phyloP scores from a whole-genome alignment of 2,888 invertebrate species.

The Callosobruchus maculatus region DNA sequence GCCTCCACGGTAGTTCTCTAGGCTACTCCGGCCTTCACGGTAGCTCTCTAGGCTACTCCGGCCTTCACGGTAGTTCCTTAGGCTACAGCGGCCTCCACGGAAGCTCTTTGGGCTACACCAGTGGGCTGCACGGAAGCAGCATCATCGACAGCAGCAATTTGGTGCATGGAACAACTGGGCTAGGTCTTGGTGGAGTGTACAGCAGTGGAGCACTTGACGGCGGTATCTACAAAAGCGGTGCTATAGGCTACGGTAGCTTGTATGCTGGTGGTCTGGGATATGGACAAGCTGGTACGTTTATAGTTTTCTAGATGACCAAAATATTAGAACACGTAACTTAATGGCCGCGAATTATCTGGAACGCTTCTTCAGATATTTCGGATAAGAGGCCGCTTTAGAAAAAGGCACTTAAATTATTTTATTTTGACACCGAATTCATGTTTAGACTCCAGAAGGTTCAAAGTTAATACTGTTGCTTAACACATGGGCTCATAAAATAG shows the following conservation, averaged over 20 bases:
- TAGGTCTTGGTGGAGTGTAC: background rate
- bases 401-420: too few relatives aligned
- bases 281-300: too few relatives aligned
- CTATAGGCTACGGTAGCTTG: background rate
- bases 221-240: background rate
- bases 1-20: background rate
- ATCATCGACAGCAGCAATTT: too few relatives aligned
- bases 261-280: conserved; percentile 1
- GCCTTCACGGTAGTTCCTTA: background rate
- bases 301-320: too few relatives aligned
- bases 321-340: too few relatives aligned
- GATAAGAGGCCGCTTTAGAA: too few relatives aligned
- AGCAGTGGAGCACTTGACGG: background rate
- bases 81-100: conserved; percentile 1
- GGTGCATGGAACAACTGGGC: background rate
- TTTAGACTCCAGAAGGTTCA: too few relatives aligned
- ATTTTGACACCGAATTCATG: too few relatives aligned
- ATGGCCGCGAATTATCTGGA: too few relatives aligned
- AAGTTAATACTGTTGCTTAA: too few relatives aligned
- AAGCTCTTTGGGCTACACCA: background rate
- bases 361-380: too few relatives aligned
- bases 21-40: conserved; percentile 3
- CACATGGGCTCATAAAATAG: too few relatives aligned
- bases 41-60: background rate
- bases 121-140: background rate